These are phyloP conservation scores for Stenolophus ochropezus DNA, from an alignment of 2,888 invertebrate species.

Conservation along the genomic window DNA sequence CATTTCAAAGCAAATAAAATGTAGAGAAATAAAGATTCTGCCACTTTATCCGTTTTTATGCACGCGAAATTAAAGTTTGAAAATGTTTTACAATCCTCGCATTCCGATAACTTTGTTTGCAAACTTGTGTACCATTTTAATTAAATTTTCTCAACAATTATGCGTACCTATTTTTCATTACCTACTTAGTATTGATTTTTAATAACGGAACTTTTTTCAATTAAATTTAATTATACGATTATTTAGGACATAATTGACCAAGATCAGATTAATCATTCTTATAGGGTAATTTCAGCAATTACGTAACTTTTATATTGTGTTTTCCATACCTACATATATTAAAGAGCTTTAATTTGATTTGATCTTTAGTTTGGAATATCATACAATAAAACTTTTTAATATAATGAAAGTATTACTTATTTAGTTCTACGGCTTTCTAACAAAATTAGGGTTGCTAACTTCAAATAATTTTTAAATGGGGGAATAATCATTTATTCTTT, in stretches of 20 bases:
- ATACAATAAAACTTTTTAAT: too few relatives aligned
- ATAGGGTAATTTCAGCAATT: too few relatives aligned
- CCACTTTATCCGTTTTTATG: not conserved
- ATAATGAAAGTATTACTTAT: too few relatives aligned
- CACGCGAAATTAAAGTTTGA: conserved; percentile 6
- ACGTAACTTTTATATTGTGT: too few relatives aligned
- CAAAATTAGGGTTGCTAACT: too few relatives aligned
- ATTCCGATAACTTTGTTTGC: conserved; percentile 32
- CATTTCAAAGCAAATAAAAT: not conserved
- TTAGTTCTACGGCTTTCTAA: too few relatives aligned
- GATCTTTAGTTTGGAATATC: too few relatives aligned
- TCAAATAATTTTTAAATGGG: too few relatives aligned
- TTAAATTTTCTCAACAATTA: conserved; percentile 20
- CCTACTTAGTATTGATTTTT: conserved; percentile 27
- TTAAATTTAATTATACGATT: not conserved
- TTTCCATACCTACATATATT: too few relatives aligned
- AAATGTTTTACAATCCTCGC: conserved; percentile 30
- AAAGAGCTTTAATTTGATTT: too few relatives aligned
- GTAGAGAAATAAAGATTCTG: conserved; percentile 1
- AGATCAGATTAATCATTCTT: too few relatives aligned
- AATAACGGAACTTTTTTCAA: not conserved
- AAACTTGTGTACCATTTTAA: conserved; percentile 23
- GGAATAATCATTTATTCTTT: too few relatives aligned
- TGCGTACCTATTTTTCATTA: conserved; percentile 9
- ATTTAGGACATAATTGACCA: not conserved